Evolutionary conservation across 1,140 invertebrate species (phyloP).

Genomic region (Lamellibrachia luymesi): DNA sequence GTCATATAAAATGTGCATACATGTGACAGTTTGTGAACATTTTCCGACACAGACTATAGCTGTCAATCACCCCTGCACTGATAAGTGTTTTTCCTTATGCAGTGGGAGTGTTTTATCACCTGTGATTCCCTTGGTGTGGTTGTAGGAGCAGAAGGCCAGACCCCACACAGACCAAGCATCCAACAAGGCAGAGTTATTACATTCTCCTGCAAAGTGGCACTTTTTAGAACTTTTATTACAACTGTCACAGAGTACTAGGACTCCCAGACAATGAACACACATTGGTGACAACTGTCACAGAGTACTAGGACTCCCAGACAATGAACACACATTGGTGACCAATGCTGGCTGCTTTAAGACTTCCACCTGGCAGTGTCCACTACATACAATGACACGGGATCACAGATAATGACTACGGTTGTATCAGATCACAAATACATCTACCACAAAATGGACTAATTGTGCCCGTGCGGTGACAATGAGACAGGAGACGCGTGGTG

Average conservation of each 20-base stretch:
- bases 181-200: neutral
- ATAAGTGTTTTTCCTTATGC: neutral
- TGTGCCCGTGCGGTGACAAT: neutral
- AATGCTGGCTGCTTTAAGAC: neutral
- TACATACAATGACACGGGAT: neutral
- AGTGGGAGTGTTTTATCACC: neutral
- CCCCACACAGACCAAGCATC: neutral
- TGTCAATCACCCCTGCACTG: neutral
- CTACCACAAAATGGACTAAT: neutral
- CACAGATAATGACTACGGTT: neutral
- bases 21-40: neutral
- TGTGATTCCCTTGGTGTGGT: neutral
- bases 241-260: neutral
- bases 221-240: neutral
- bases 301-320: neutral
- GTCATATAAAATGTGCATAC: neutral
- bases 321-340: neutral
- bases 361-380: neutral
- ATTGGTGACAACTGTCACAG: neutral
- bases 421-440: slow-evolving; percentile 1
- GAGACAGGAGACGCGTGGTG: neutral
- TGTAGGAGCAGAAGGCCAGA: neutral
- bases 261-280: neutral
- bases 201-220: no score
- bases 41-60: neutral